These are phyloP conservation scores for Agonopterix heracliana DNA, from an alignment of 2,888 invertebrate genomes.

Conservation along the genomic window DNA sequence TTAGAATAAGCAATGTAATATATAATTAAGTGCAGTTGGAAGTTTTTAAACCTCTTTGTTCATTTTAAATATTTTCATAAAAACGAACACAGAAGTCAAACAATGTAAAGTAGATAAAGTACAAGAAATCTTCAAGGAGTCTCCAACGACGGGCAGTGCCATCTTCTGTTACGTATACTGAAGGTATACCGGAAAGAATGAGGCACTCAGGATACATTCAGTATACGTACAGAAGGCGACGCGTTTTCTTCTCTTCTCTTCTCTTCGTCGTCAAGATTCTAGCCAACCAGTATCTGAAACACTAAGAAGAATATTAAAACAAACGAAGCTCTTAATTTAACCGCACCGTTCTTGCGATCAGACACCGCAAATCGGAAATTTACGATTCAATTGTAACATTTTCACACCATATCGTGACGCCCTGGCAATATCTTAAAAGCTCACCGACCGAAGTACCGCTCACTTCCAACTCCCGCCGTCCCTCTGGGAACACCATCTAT, in stretches of 20 bases:
- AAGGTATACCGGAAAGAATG: slow-evolving; percentile 98
- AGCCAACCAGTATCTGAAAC: slow-evolving; percentile 29
- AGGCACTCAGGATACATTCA: slow-evolving; percentile 99
- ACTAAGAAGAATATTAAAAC: slow-evolving; percentile 3
- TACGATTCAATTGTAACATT: slow-evolving; percentile 41
- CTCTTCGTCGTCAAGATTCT: slow-evolving; percentile 15
- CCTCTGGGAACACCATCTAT: slow-evolving; percentile 63
- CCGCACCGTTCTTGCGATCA: neutral
- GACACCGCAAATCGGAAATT: slow-evolving; percentile 20
- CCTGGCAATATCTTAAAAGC: slow-evolving; percentile 64
- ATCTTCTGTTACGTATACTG: slow-evolving; percentile 99
- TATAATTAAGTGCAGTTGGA: too few species aligned
- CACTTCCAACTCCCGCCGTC: slow-evolving; percentile 32
- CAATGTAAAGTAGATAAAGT: neutral
- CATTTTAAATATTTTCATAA: too few species aligned
- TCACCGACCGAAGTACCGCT: slow-evolving; percentile 46
- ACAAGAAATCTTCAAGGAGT: slow-evolving; percentile 25
- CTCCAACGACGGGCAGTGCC: slow-evolving; percentile 81
- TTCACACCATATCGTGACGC: slow-evolving; percentile 38
- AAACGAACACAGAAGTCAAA: too few species aligned
- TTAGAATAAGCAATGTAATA: too few species aligned
- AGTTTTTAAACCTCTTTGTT: too few species aligned
- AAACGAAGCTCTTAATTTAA: neutral
- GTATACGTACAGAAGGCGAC: slow-evolving; percentile 99
- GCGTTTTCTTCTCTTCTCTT: slow-evolving; percentile 68